These are phyloP conservation scores for Microtus ochrogaster DNA, from an alignment of 2,113 vertebrate species.

Conservation along the genomic window DNA sequence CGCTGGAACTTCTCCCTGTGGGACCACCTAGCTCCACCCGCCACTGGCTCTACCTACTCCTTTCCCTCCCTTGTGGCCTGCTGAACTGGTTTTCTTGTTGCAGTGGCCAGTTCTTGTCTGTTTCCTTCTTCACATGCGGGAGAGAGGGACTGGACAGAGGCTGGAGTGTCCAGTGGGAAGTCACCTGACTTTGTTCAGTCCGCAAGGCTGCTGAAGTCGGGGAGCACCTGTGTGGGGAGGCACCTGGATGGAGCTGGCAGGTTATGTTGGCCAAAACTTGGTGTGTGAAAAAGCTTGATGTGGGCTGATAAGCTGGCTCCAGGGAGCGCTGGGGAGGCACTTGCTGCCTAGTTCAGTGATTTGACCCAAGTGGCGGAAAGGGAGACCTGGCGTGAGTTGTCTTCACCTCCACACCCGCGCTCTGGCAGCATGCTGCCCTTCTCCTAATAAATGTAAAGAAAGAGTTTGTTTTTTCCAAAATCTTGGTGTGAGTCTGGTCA, in stretches of 20 bases:
- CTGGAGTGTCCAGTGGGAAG: not conserved
- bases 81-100: not conserved
- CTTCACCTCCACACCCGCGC: not conserved
- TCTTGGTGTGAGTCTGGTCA: not conserved
- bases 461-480: not conserved
- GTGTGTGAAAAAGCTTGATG: not conserved
- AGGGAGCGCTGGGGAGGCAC: too few species aligned
- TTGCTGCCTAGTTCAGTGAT: not conserved
- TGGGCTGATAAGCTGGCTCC: not conserved
- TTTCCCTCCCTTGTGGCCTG: not conserved
- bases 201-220: not conserved
- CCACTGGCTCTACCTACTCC: not conserved
- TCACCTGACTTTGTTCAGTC: not conserved
- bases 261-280: not conserved
- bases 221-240: not conserved
- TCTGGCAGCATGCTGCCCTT: not conserved
- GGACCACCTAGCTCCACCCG: not conserved
- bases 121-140: not conserved
- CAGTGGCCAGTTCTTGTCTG: not conserved
- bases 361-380: not conserved
- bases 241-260: not conserved
- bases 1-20: not conserved
- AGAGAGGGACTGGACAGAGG: not conserved
- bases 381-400: not conserved
- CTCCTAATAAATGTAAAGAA: not conserved